Base-by-base conservation (phyloP, 2,113 vertebrate species). In the Marmota monax region DNA sequence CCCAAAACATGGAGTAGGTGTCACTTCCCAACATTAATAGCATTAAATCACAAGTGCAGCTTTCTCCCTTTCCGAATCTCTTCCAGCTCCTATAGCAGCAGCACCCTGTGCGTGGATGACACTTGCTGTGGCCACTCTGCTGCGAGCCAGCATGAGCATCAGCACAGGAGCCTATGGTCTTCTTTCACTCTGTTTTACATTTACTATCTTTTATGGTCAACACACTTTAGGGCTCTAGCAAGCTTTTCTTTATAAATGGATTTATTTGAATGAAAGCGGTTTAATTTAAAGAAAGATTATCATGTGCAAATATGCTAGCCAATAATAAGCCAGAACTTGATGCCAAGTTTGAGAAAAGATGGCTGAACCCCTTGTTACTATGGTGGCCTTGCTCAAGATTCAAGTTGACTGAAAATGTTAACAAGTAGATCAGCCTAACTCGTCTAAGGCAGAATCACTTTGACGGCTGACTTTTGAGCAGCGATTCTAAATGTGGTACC, bases 231-330 rank as follows among this genome's bases (percentile, higher is more conserved):
- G 20, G 29, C 61, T 77, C 58, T 22, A 27, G 4, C 53, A 82
- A 80, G 48, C 13, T 94, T 94, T 95, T 89, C 72, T 93, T 90
- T 90, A n/a, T 84, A 67, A 90, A 86, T 78, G 2, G 39, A 88
- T 78, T 92, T 92, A 90, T 78, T 84, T 87, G 73, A 95, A 85
- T 80, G 90, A 63, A 93, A 96, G 5, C 88, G 3, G 18, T 58
- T 11, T 84, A 70, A 89, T 58, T 92, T 78, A 67, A 88, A 79
- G 39, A 83, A 95, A 93, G 85, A 32, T 58, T 48, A 88, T 17
- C 67, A 34, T 53, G 13, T 92, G 27, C 76, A 87, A 84, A 65
- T 73, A 94, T 65, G 69, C 87, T 39, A 77, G 27, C 27, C 91
- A 88, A 73, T 88, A 39, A 93, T 63, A 73, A 73, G 53, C 67